phyloP scores from a whole-genome alignment of 1,140 invertebrate species.

The Zaprionus inermis region DNA sequence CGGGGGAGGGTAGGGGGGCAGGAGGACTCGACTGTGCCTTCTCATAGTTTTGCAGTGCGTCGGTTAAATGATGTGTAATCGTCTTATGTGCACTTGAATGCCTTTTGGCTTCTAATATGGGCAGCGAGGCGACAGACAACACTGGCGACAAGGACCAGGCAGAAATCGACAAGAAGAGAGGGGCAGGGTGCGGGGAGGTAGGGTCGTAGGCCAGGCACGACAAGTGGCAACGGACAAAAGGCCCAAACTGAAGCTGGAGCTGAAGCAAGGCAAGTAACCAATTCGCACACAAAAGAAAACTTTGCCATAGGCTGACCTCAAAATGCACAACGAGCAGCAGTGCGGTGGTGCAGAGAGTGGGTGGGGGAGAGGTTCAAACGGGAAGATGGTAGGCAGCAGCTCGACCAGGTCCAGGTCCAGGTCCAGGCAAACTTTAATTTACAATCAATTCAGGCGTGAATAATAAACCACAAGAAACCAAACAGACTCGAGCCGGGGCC shows the following conservation, averaged over 20 bases:
- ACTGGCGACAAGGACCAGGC: slow-evolving; percentile 52
- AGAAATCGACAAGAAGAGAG: slow-evolving; percentile 17
- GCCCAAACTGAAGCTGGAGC: slow-evolving; percentile 1
- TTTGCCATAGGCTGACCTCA: slow-evolving; percentile 82
- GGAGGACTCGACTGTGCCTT: neutral
- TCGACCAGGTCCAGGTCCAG: neutral
- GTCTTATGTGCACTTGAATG: slow-evolving; percentile 84
- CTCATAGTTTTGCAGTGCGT: slow-evolving; percentile 76
- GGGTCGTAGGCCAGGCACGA: slow-evolving; percentile 28
- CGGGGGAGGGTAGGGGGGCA: neutral
- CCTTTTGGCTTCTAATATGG: slow-evolving; percentile 83
- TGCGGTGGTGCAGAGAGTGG: slow-evolving; percentile 4
- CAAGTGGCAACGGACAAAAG: slow-evolving; percentile 30
- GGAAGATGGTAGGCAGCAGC: neutral
- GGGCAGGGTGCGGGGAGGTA: neutral
- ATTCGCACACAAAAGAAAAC: slow-evolving; percentile 75
- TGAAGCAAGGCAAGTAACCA: slow-evolving; percentile 41
- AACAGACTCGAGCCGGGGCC: slow-evolving; percentile 49
- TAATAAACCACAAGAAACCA: slow-evolving; percentile 84
- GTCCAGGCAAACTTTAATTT: slow-evolving; percentile 80
- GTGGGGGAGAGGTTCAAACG: slow-evolving; percentile 3
- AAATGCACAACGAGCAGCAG: slow-evolving; percentile 63
- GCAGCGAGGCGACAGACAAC: slow-evolving; percentile 49
- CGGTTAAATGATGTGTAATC: slow-evolving; percentile 84
- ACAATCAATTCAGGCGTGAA: slow-evolving; percentile 84